These are phyloP conservation scores for Batillaria attramentaria DNA, from an alignment of 1,140 invertebrate species.

Conservation along the genomic window DNA sequence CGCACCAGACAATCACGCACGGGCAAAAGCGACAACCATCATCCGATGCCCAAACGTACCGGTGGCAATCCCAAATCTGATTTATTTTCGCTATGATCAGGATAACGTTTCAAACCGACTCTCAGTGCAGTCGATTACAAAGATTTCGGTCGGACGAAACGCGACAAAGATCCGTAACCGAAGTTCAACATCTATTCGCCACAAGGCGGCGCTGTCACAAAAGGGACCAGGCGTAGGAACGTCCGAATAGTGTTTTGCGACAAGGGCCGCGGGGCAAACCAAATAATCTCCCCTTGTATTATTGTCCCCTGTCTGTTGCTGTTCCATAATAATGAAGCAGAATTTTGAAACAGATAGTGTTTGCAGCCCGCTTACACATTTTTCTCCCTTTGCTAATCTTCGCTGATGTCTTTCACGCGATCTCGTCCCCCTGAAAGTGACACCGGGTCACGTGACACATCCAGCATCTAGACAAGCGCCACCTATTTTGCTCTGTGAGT, in stretches of 20 bases:
- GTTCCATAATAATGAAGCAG: conserved; percentile 9
- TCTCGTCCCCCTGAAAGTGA: conserved; percentile 17
- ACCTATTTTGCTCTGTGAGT: background rate
- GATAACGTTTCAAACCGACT: background rate
- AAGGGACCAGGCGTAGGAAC: background rate
- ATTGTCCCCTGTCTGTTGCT: background rate
- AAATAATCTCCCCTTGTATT: conserved; percentile 2
- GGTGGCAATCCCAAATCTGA: conserved; percentile 1
- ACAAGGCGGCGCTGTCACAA: background rate
- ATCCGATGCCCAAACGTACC: no score
- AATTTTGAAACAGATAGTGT: conserved; percentile 5
- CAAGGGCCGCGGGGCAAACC: background rate
- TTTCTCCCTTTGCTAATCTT: conserved; percentile 1
- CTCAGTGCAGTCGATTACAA: background rate
- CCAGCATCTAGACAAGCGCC: background rate
- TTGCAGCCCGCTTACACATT: background rate
- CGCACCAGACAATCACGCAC: no score
- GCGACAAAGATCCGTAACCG: background rate
- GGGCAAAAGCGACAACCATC: no score
- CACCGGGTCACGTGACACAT: conserved; percentile 20
- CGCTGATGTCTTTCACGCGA: conserved; percentile 5
- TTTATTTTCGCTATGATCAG: conserved; percentile 1
- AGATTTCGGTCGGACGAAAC: background rate
- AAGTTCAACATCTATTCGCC: background rate
- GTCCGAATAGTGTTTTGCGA: background rate